Percentiles rank a stretch among this genome's conserved stretches.
These are phyloP conservation scores for Drosophila cardini DNA, from an alignment of 1,140 invertebrate species.

Conservation along the genomic window DNA sequence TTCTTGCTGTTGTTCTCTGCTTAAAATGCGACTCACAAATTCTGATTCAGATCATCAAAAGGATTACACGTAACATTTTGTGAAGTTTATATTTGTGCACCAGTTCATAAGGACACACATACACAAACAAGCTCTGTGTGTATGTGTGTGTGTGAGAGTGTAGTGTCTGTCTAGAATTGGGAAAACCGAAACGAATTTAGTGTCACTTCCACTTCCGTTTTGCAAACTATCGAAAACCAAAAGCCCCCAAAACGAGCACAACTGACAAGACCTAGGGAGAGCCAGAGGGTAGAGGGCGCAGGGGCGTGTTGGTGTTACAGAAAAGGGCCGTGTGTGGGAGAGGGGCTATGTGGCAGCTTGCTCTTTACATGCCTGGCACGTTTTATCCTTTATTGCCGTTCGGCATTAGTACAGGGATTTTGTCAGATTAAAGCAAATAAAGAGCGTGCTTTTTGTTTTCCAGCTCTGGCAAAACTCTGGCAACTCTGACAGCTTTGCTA, in stretches of 20 bases:
- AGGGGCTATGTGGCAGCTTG: constrained; percentile 31
- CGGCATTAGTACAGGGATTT: constrained; percentile 81
- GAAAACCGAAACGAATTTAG: constrained; percentile 80
- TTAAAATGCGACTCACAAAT: constrained; percentile 74
- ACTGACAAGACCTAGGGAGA: constrained; percentile 10
- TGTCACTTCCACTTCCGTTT: constrained; percentile 79
- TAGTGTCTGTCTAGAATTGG: constrained; percentile 54
- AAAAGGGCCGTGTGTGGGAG: not conserved
- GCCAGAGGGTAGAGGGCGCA: not conserved
- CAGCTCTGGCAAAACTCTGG: constrained; percentile 21
- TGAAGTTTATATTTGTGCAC: constrained; percentile 63
- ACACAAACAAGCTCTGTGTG: not conserved
- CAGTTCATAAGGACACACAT: constrained; percentile 38
- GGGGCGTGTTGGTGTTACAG: not conserved
- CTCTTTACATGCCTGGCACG: constrained; percentile 76
- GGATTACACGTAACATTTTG: constrained; percentile 80
- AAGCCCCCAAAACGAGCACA: constrained; percentile 21
- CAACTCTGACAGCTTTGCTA: constrained; percentile 44
- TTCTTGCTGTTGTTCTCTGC: constrained; percentile 35
- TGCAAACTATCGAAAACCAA: constrained; percentile 71
- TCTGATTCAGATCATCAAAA: constrained; percentile 74
- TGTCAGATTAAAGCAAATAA: constrained; percentile 81
- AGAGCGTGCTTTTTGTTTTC: constrained; percentile 75
- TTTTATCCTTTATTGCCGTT: constrained; percentile 81
- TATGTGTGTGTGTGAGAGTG: constrained; percentile 17